Percentiles rank a stretch among this genome's conserved stretches.
phyloP scores from a whole-genome alignment of 1,140 invertebrate species.

The Delia radicum region DNA sequence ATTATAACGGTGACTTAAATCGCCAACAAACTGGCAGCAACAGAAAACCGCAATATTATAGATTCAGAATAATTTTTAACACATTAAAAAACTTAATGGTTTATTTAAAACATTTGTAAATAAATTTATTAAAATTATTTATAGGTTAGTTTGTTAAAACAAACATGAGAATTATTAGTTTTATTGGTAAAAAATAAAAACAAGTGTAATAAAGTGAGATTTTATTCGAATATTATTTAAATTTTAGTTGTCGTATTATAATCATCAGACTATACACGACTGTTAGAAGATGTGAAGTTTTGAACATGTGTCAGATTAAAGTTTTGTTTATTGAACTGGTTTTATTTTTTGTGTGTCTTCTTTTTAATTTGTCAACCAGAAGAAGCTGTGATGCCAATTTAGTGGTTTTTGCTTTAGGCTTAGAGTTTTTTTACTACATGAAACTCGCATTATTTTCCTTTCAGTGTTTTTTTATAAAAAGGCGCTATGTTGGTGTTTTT shows the following conservation, averaged over 20 bases:
- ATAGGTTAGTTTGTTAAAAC: too few species aligned
- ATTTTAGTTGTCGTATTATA: background rate
- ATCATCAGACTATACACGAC: background rate
- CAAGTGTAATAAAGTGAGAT: background rate
- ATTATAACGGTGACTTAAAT: background rate
- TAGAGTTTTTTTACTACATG: too few species aligned
- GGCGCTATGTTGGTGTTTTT: background rate
- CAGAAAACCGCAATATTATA: background rate
- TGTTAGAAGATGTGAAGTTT: background rate
- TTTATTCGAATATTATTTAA: background rate
- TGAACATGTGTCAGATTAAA: background rate
- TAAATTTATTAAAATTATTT: background rate
- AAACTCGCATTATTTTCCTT: too few species aligned
- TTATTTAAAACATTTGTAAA: background rate
- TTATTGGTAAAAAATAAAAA: background rate
- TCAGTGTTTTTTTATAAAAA: too few species aligned
- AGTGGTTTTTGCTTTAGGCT: too few species aligned
- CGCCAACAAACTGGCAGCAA: background rate
- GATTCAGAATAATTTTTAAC: background rate
- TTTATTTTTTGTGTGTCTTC: too few species aligned
- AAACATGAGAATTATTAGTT: too few species aligned
- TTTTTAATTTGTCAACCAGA: background rate
- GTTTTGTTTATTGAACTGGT: constrained; percentile 4
- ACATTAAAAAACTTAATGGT: background rate
- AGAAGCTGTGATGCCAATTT: too few species aligned